Conservation (phyloP, 2,888 invertebrate genomes). For the Gymnocheta viridis region DNA sequence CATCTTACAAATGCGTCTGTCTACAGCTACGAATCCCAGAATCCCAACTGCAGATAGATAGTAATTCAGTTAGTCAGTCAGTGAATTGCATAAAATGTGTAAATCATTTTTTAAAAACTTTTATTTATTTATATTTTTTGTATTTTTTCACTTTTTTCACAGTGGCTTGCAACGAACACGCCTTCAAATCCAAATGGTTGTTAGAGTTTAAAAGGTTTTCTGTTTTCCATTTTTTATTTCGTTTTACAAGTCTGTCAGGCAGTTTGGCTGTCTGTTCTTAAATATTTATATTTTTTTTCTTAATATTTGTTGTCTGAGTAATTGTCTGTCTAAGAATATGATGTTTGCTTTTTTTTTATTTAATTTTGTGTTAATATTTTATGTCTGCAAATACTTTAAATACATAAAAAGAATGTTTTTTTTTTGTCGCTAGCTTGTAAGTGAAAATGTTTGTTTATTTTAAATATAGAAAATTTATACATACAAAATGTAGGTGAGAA, state of each 20-base stretch:
- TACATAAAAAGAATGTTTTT: neutral
- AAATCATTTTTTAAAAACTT: conserved; percentile 44
- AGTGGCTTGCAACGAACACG: conserved; percentile 35
- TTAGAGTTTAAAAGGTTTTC: conserved; percentile 31
- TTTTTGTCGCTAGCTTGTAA: neutral
- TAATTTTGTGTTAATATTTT: conserved; percentile 15
- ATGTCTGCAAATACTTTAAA: conserved; percentile 13
- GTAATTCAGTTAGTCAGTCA: conserved; percentile 31
- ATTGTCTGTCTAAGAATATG: conserved; percentile 9
- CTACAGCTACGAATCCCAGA: neutral
- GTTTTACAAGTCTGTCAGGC: conserved; percentile 12
- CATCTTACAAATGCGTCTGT: neutral
- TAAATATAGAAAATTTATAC: no score
- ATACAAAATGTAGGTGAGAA: no score
- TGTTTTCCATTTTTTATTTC: conserved; percentile 3
- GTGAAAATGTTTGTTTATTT: conserved; percentile 1
- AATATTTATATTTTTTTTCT: neutral
- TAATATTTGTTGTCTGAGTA: neutral
- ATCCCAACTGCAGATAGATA: neutral
- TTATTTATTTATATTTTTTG: conserved; percentile 11
- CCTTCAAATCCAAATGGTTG: conserved; percentile 27
- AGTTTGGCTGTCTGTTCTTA: neutral
- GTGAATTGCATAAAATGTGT: conserved; percentile 52
- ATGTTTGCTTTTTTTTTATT: no score
- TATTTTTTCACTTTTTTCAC: neutral